Conservation (phyloP, 2,113 vertebrate species). For the Arvicanthis niloticus region DNA sequence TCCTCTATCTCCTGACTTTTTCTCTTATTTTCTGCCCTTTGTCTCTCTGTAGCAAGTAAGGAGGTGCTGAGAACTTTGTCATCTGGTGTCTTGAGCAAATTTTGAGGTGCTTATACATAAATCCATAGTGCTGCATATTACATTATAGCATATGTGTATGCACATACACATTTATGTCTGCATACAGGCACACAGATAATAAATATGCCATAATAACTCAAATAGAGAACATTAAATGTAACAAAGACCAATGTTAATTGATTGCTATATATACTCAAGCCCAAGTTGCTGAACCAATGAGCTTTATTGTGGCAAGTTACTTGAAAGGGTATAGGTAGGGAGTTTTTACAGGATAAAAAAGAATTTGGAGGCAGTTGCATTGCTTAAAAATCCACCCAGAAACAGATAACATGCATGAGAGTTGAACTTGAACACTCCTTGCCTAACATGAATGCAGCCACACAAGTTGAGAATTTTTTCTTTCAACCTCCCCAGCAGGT, state of each 20-base stretch:
- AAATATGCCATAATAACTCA: neutral
- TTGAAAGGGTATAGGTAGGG: neutral
- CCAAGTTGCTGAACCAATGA: neutral
- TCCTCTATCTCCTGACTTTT: too few relatives aligned
- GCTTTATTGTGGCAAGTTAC: neutral
- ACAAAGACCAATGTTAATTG: neutral
- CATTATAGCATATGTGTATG: too few relatives aligned
- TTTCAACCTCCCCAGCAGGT: neutral
- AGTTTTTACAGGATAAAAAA: neutral
- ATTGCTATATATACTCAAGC: neutral
- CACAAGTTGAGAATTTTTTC: neutral
- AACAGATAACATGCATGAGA: neutral
- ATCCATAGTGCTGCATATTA: neutral
- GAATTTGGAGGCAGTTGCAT: neutral
- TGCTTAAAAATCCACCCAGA: neutral
- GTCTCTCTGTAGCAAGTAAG: too few relatives aligned
- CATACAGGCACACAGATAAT: neutral
- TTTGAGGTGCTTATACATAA: too few relatives aligned
- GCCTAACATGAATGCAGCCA: neutral
- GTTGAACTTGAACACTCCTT: neutral
- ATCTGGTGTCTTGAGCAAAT: too few relatives aligned
- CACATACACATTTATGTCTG: neutral
- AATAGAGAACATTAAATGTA: neutral
- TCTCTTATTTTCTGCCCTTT: too few relatives aligned
- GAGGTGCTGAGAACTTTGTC: too few relatives aligned